Base-by-base conservation (phyloP, 37 sponge, comb jelly and placozoan genomes). In the Axinella damicornis region DNA sequence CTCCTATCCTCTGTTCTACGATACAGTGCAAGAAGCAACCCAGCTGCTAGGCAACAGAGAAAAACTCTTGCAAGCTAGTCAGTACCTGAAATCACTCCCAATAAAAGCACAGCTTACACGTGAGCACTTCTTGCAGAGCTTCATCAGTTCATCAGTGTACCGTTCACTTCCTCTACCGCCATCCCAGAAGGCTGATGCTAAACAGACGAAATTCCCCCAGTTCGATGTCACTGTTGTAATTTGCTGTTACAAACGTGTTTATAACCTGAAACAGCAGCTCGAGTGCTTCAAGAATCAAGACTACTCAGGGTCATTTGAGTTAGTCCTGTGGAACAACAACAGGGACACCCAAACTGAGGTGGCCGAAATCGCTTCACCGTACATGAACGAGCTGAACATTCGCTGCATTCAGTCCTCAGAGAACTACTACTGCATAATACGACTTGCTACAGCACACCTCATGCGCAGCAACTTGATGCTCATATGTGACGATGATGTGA, bases 271-370 rank as follows among this genome's bases (percentile, higher is more conserved):
- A 25, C 17, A 12, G 5, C 41, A 85, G 20, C 69, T 90, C 34
- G 69, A 81, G 27, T n/a, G 69, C 34, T 80, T 90, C 27, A 37
- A 37, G 37, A 73, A 73, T 0, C 91, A 90, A 40, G 74, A 85
- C 19, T 81, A 38, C 33, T 0, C 25, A 0, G 85, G 86, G 2
- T 58, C 14, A 25, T 90, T 90, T 36, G 85, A 90, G 62, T 40
- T 90, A 1, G 64, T 90, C 36, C 28, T 90, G 20, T 90, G 91
- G 91, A 90, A 90, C 77, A 90, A 90, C 82, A 90, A 90, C 41
- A 5, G 11, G 12, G 86, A 90, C 0, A 80, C 73, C 0, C 82
- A 76, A 37, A 11, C 60, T 4, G 81, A 85, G 21, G 73, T 90
- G 11, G 69, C 61, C 0, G 40, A 53, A 19, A 80, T 85, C 22